Conservation (phyloP, 2,888 invertebrate species). For the Desoria tigrina region DNA sequence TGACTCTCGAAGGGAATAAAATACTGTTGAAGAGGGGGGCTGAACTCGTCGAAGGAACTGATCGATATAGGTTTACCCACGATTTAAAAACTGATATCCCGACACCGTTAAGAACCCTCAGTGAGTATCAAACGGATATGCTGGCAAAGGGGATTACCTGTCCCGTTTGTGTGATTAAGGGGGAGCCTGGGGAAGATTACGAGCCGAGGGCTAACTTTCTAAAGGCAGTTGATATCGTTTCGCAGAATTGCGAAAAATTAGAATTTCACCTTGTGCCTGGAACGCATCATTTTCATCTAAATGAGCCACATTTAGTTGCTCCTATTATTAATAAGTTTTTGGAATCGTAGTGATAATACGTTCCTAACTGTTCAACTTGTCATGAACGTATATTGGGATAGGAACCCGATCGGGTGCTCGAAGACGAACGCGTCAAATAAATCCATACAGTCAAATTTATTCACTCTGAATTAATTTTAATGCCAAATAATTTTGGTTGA, state of each 20-base stretch:
- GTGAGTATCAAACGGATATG: slow-evolving; percentile 24
- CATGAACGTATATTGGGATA: no score
- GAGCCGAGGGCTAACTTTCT: slow-evolving; percentile 47
- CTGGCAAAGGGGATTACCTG: slow-evolving; percentile 54
- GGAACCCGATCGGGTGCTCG: no score
- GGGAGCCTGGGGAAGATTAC: slow-evolving; percentile 53
- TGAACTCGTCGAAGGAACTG: slow-evolving; percentile 1
- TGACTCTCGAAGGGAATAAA: slow-evolving; percentile 44
- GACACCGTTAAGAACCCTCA: slow-evolving; percentile 25
- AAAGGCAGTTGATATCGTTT: slow-evolving; percentile 45
- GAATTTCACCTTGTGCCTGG: slow-evolving; percentile 52
- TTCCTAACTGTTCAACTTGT: no score
- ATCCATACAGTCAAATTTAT: no score
- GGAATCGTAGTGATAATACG: no score
- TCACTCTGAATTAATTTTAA: no score
- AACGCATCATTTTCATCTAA: slow-evolving; percentile 54
- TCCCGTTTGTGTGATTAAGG: slow-evolving; percentile 55
- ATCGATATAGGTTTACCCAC: slow-evolving; percentile 28
- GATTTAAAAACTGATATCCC: slow-evolving; percentile 37
- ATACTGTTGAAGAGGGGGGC: slow-evolving; percentile 44
- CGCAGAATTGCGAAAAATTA: slow-evolving; percentile 38
- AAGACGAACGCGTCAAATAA: no score
- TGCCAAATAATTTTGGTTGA: no score
- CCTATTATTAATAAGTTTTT: slow-evolving; percentile 10
- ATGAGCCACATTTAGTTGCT: slow-evolving; percentile 52